phyloP scores from a whole-genome alignment of 2,888 invertebrate species.

The Pycnomerus fuliginosus region DNA sequence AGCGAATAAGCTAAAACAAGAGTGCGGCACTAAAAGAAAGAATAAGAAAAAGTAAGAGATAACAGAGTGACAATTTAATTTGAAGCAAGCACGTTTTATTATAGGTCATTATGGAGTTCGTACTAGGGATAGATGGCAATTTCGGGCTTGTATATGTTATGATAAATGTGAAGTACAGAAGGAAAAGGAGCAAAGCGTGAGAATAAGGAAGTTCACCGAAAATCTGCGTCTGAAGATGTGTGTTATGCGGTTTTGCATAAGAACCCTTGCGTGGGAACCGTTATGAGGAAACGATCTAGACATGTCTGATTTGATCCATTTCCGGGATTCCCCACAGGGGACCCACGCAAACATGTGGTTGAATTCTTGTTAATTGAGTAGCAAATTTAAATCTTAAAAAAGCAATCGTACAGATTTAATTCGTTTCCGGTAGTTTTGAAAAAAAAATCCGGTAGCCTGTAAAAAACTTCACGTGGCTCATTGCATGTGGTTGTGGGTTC shows the following conservation, averaged over 20 bases:
- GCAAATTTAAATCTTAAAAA: constrained; percentile 12
- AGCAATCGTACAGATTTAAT: constrained; percentile 8
- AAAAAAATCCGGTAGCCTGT: too few species aligned
- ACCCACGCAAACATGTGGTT: constrained; percentile 21
- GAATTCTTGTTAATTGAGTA: constrained; percentile 16
- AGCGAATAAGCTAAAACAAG: too few species aligned
- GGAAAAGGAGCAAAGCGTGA: constrained; percentile 33
- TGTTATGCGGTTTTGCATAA: constrained; percentile 26
- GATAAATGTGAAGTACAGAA: too few species aligned
- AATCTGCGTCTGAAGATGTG: constrained; percentile 27
- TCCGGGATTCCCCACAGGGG: constrained; percentile 39
- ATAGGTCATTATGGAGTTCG: too few species aligned
- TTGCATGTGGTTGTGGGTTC: constrained; percentile 15
- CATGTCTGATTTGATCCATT: constrained; percentile 37
- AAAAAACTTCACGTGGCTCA: too few species aligned
- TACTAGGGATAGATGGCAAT: too few species aligned
- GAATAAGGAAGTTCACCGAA: constrained; percentile 32
- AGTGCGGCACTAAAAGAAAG: too few species aligned
- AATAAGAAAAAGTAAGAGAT: too few species aligned
- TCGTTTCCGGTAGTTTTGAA: too few species aligned
- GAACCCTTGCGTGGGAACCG: constrained; percentile 35
- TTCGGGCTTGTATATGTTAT: too few species aligned
- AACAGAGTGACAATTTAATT: too few species aligned
- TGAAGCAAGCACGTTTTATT: too few species aligned
- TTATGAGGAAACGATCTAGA: constrained; percentile 41